phyloP scores from a whole-genome alignment of 1,140 invertebrate genomes.

The Drosophila hydei region DNA sequence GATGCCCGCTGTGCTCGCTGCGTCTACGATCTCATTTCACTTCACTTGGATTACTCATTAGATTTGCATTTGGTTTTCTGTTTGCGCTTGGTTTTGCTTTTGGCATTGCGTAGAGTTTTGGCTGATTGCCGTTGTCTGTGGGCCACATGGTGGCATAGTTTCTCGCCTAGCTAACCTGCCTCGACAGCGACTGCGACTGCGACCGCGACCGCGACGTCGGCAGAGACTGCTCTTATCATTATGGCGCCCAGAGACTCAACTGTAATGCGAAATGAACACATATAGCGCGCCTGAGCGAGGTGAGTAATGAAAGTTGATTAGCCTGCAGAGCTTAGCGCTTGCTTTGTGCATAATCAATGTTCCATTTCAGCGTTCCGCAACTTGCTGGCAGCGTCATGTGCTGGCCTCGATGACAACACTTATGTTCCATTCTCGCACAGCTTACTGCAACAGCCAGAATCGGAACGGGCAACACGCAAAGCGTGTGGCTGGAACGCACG shows the following conservation, averaged over 20 bases:
- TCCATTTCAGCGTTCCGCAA: no score
- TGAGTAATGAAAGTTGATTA: not conserved
- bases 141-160: constrained; percentile 2
- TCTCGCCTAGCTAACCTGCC: constrained; percentile 9
- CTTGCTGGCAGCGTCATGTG: no score
- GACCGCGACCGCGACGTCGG: not conserved
- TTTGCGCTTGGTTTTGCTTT: constrained; percentile 17
- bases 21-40: constrained; percentile 31
- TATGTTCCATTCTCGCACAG: no score
- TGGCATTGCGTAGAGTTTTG: constrained; percentile 8
- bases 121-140: not conserved
- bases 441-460: no score
- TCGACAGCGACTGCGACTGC: constrained; percentile 34
- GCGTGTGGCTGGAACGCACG: no score
- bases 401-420: no score
- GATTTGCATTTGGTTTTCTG: constrained; percentile 31
- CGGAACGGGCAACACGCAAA: no score
- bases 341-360: no score
- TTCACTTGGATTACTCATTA: constrained; percentile 51
- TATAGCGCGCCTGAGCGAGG: not conserved
- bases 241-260: constrained; percentile 54
- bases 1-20: not conserved
- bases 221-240: constrained; percentile 42
- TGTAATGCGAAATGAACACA: constrained; percentile 1
- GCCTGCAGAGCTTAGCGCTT: no score